Evolutionary conservation across 1,140 invertebrate species (phyloP).

Genomic region (Drosophila tristis): DNA sequence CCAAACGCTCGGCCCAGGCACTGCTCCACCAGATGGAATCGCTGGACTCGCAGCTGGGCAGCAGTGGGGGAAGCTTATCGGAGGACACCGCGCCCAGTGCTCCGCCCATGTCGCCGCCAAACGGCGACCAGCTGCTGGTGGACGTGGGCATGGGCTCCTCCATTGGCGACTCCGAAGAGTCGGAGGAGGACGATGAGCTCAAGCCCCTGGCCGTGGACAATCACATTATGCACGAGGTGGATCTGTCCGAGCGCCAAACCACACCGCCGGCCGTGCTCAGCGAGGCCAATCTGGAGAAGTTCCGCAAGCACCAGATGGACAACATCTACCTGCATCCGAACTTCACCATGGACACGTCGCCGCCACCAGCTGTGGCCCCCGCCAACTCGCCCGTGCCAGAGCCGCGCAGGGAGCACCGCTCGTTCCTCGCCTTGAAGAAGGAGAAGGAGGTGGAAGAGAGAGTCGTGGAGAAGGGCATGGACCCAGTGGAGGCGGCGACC

Average conservation of each 20-base stretch:
- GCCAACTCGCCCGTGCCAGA: slow-evolving; percentile 66
- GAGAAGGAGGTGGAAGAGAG: slow-evolving; percentile 49
- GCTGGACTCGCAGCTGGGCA: slow-evolving; percentile 75
- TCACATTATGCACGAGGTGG: slow-evolving; percentile 69
- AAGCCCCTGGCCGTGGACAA: slow-evolving; percentile 82
- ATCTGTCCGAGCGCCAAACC: slow-evolving; percentile 30
- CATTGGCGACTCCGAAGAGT: slow-evolving; percentile 77
- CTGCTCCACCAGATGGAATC: slow-evolving; percentile 69
- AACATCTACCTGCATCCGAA: slow-evolving; percentile 81
- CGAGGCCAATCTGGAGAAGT: slow-evolving; percentile 76
- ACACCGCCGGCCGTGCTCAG: slow-evolving; percentile 61
- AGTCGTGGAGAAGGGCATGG: neutral
- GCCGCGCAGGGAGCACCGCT: slow-evolving; percentile 64
- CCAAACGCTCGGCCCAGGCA: slow-evolving; percentile 72
- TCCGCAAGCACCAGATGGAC: slow-evolving; percentile 77
- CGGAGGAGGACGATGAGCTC: slow-evolving; percentile 80
- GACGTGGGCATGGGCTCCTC: slow-evolving; percentile 82
- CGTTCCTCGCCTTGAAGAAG: slow-evolving; percentile 70
- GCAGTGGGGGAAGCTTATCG: slow-evolving; percentile 54
- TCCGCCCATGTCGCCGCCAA: slow-evolving; percentile 65
- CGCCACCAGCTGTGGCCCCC: slow-evolving; percentile 67
- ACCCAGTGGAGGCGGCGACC: neutral
- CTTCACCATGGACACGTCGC: slow-evolving; percentile 66
- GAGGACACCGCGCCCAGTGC: slow-evolving; percentile 54
- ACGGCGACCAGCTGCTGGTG: slow-evolving; percentile 49